Evolutionary conservation across 2,888 invertebrate genomes (phyloP), one percentile per base, ranked within the genome.

Genomic region (Lapara coniferarum): DNA sequence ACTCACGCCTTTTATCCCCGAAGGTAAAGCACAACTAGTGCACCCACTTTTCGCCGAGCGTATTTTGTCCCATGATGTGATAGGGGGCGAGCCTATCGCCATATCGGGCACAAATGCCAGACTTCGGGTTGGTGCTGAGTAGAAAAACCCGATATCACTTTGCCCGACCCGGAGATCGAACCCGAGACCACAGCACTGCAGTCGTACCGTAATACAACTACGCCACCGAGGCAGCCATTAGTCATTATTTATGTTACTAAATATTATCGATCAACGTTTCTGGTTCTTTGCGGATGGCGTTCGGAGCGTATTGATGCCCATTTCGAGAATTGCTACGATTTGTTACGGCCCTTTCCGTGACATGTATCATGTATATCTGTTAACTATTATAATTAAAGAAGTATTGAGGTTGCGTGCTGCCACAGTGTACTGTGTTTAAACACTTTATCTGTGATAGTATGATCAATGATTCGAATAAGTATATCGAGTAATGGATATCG

Each of bases 401-500:
- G 76, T 78, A 75, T 74, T 75, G 53, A 44, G 53, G 44, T 37
- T 2, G 68, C 44, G 19, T 44, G 44, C 19, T 37, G 68, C 71
- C 71, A 72, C 72, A 73, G 69, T 58, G 59, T 74, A 67, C 70
- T 72, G 70, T 71, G 71, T 37, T 73, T 76, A 77, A 76, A 79
- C 77, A 79, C 77, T 77, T 82, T 83, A 83, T 80, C 81, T 84
- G 79, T 85, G 85, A 87, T 85, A 85, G 81, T 82, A 81, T 84
- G 87, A 84, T 84, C 84, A 85, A 83, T 25, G 25, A 25, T n/a
- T n/a, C n/a, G n/a, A n/a, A n/a, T n/a, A n/a, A n/a, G n/a, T n/a
- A n/a, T n/a, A n/a, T n/a, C n/a, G n/a, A n/a, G n/a, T n/a, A n/a
- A n/a, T 85, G 83, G 81, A 82, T 80, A 82, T 82, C 86, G 81